A percentile compares a stretch with the other conserved stretches of the same genome.
These are phyloP conservation scores for Leucania comma DNA, from an alignment of 2,888 invertebrate genomes.

Conservation along the genomic window DNA sequence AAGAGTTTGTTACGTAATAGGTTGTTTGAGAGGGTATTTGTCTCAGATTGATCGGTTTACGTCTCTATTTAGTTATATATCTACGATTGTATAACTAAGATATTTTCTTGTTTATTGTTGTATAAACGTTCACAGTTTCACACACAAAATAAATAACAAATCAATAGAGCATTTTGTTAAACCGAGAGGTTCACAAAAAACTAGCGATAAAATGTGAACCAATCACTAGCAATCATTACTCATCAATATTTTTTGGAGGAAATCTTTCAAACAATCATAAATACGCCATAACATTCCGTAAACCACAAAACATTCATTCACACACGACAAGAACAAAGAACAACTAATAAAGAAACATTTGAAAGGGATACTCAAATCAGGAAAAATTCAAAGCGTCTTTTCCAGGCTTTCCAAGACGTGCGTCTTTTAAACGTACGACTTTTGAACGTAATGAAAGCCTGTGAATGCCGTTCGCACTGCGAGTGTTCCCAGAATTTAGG, in stretches of 20 bases:
- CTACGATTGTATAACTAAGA: no score
- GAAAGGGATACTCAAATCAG: conserved; percentile 11
- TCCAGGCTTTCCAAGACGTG: conserved; percentile 10
- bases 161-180: neutral
- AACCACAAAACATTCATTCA: neutral
- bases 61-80: conserved; percentile 21
- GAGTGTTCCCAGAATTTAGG: conserved; percentile 47
- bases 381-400: conserved; percentile 13
- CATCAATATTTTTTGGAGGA: neutral
- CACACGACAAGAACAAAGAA: neutral
- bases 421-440: conserved; percentile 37
- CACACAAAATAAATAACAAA: neutral
- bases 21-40: conserved; percentile 34
- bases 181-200: neutral
- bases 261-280: neutral
- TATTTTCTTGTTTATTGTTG: neutral
- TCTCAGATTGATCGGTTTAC: conserved; percentile 29
- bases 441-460: conserved; percentile 40
- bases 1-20: conserved; percentile 31
- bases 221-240: neutral
- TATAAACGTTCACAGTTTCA: neutral
- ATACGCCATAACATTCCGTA: neutral
- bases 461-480: conserved; percentile 26
- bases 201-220: neutral
- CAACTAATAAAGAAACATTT: neutral